Percentiles rank a stretch among this genome's conserved stretches.
phyloP scores from a whole-genome alignment of 2,113 vertebrate genomes.

The Malurus cyaneus region DNA sequence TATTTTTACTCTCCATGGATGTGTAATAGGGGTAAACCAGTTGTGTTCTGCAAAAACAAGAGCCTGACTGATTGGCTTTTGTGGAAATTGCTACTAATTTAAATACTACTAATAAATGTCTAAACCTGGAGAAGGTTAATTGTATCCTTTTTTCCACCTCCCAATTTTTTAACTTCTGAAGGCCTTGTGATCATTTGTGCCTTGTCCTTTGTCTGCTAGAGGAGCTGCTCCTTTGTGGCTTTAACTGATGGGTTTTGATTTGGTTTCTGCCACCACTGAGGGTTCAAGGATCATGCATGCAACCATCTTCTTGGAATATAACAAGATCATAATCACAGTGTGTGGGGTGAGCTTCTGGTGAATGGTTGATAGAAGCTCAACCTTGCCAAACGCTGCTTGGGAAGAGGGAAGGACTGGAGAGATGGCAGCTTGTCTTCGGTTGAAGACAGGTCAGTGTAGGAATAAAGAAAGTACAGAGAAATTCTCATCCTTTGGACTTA shows the following conservation, averaged over 20 bases:
- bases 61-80: not conserved
- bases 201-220: not conserved
- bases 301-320: not conserved
- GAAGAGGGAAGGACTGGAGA: not conserved
- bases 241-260: not conserved
- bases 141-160: not conserved
- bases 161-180: not conserved
- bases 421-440: not conserved
- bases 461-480: not conserved
- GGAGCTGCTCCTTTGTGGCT: not conserved
- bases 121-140: not conserved
- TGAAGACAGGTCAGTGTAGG: not conserved
- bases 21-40: rapidly evolving
- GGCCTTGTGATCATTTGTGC: not conserved
- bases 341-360: not conserved
- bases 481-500: not conserved
- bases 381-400: not conserved
- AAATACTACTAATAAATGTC: not conserved
- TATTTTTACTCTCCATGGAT: not conserved
- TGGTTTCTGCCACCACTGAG: not conserved
- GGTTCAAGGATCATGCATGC: not conserved
- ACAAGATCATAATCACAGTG: not conserved
- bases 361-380: not conserved
- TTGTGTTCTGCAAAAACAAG: not conserved
- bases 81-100: not conserved